Percentiles rank a stretch among this genome's conserved stretches.
Conservation (phyloP, 2,113 vertebrate species). For the Sebastes schlegelii region DNA sequence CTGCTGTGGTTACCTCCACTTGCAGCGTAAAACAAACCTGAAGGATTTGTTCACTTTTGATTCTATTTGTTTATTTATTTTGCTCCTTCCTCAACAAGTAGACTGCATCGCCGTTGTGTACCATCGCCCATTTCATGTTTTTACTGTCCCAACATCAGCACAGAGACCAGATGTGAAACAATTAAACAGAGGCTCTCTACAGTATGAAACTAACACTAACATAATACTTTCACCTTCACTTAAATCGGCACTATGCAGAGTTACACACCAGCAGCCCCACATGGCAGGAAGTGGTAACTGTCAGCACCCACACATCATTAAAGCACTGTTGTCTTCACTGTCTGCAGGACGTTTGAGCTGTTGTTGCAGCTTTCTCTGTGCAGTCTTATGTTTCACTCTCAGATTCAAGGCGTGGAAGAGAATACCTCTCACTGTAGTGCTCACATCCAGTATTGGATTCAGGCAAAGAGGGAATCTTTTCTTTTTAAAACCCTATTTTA, state of each 20-base stretch:
- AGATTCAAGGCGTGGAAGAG: conserved; percentile 1
- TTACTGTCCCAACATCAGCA: not conserved
- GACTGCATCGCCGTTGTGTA: not conserved
- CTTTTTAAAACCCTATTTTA: not conserved
- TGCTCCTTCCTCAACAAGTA: not conserved
- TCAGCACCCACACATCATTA: not conserved
- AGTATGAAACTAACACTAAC: not conserved
- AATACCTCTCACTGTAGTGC: not conserved
- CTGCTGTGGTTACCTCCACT: conserved; percentile 8
- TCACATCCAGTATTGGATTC: not conserved
- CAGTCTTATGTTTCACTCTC: conserved; percentile 16
- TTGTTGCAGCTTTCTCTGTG: not conserved
- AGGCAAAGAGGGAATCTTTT: not conserved
- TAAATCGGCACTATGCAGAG: not conserved
- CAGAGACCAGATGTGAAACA: not conserved
- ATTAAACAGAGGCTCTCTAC: not conserved
- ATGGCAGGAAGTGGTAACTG: not conserved
- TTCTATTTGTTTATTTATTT: not conserved
- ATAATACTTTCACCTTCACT: not conserved
- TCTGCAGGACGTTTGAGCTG: not conserved
- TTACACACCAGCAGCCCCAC: not conserved
- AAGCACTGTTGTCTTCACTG: not conserved
- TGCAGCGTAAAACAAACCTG: not conserved
- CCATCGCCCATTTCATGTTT: not conserved
- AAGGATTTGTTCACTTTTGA: not conserved